Evolutionary conservation across 2,113 vertebrate genomes (phyloP).

Genomic region (Anseranas semipalmata): DNA sequence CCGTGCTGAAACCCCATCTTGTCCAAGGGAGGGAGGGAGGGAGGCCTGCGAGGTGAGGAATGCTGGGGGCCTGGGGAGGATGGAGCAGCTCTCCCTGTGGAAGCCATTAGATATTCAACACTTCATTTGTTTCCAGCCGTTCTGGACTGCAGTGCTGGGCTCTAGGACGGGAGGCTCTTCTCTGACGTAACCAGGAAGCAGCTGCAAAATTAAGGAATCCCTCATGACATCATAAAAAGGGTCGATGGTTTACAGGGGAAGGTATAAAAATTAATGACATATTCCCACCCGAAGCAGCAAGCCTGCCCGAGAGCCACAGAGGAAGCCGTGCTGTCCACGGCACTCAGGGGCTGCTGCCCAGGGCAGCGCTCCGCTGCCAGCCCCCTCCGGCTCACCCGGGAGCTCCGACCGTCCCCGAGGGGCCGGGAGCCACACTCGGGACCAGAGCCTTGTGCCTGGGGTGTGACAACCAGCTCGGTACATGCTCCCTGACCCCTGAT

Average conservation of each 20-base stretch:
- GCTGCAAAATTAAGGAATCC: slow-evolving; percentile 88
- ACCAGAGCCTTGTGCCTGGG: slow-evolving; percentile 1
- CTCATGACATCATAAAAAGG: slow-evolving; percentile 86
- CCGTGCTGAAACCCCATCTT: neutral
- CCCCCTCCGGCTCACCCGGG: neutral
- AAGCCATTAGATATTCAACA: slow-evolving; percentile 86
- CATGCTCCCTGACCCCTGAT: neutral
- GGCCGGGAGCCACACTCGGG: neutral
- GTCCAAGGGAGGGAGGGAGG: slow-evolving; percentile 42
- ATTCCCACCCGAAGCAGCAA: slow-evolving; percentile 72
- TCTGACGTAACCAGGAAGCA: slow-evolving; percentile 88
- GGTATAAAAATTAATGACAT: slow-evolving; percentile 85
- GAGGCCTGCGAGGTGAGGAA: slow-evolving; percentile 72
- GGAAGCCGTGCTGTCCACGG: slow-evolving; percentile 40
- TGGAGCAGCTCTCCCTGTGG: slow-evolving; percentile 79
- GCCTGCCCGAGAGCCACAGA: slow-evolving; percentile 48
- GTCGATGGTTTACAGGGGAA: slow-evolving; percentile 82
- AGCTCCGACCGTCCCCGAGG: neutral
- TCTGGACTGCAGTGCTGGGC: slow-evolving; percentile 68
- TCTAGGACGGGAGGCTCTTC: slow-evolving; percentile 78
- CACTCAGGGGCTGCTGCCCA: neutral
- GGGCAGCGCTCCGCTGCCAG: neutral
- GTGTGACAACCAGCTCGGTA: neutral
- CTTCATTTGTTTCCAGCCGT: slow-evolving; percentile 84
- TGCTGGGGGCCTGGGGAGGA: slow-evolving; percentile 75